phyloP scores from a whole-genome alignment of 1,140 invertebrate species.

The Fopius arisanus region DNA sequence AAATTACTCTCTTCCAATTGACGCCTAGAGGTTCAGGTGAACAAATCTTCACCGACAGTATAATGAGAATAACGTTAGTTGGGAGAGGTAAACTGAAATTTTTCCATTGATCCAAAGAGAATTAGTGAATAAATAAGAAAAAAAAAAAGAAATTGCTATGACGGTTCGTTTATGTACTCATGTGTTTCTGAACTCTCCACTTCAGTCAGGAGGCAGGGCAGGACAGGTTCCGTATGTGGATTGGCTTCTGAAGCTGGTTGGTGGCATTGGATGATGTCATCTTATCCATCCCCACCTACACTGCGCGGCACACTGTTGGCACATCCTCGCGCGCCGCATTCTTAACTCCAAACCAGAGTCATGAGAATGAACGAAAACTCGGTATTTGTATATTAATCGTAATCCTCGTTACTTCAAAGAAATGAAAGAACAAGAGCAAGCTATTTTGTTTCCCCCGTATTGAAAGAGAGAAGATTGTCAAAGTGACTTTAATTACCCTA shows the following conservation, averaged over 20 bases:
- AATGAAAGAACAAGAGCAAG: slow-evolving; percentile 32
- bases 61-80: slow-evolving; percentile 48
- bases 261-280: slow-evolving; percentile 63
- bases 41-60: background rate
- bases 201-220: slow-evolving; percentile 66
- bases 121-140: slow-evolving; percentile 44
- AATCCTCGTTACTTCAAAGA: slow-evolving; percentile 65
- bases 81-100: slow-evolving; percentile 39
- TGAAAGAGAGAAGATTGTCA: slow-evolving; percentile 24
- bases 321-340: slow-evolving; percentile 66
- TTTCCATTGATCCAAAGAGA: slow-evolving; percentile 5
- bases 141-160: slow-evolving; percentile 49
- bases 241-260: slow-evolving; percentile 64
- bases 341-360: slow-evolving; percentile 66
- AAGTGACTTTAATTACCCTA: no score
- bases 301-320: slow-evolving; percentile 63
- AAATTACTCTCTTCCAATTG: slow-evolving; percentile 16
- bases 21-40: background rate
- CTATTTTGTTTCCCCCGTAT: slow-evolving; percentile 3
- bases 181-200: slow-evolving; percentile 66
- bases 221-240: slow-evolving; percentile 65
- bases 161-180: slow-evolving; percentile 63
- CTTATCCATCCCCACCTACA: slow-evolving; percentile 65
- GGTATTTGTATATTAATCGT: slow-evolving; percentile 67
- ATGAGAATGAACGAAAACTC: slow-evolving; percentile 64